A percentile compares a stretch with the other conserved stretches of the same genome.
phyloP scores from a whole-genome alignment of 2,113 vertebrate species.

The Poeciliopsis turrubarensis region DNA sequence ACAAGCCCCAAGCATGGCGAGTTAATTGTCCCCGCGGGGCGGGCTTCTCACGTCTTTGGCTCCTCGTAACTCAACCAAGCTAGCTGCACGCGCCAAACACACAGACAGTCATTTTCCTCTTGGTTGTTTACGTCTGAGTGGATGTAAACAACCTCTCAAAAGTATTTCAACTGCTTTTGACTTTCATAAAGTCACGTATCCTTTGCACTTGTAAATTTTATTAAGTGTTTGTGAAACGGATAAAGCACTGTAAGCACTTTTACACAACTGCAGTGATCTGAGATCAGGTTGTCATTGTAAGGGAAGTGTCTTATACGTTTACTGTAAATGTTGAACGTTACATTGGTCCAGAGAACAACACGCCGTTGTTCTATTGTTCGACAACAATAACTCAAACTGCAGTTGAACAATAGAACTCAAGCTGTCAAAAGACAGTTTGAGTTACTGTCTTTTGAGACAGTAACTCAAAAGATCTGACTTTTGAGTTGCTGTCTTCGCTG shows the following conservation, averaged over 20 bases:
- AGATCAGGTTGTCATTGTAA: conserved; percentile 4
- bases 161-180: conserved; percentile 4
- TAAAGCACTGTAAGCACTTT: background rate
- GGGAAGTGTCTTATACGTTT: conserved; percentile 41
- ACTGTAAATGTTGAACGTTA: conserved; percentile 12
- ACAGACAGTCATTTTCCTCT: background rate
- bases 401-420: too few species aligned
- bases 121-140: background rate
- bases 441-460: too few species aligned
- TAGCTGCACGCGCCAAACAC: background rate
- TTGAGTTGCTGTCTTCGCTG: background rate
- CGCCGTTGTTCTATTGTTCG: too few species aligned
- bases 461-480: background rate
- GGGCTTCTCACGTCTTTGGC: background rate
- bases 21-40: background rate
- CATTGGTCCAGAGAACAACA: conserved; percentile 11
- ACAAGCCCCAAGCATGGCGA: background rate
- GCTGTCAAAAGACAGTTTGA: too few species aligned
- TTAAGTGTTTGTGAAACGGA: conserved; percentile 32
- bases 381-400: too few species aligned
- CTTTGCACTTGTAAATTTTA: too few species aligned
- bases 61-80: background rate
- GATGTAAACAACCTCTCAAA: too few species aligned
- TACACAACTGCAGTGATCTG: background rate
- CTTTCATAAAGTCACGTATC: conserved; percentile 60